Percentiles rank a stretch among this genome's conserved stretches.
Conservation (phyloP, 2,113 vertebrate species). For the Mormyrus iriodes region DNA sequence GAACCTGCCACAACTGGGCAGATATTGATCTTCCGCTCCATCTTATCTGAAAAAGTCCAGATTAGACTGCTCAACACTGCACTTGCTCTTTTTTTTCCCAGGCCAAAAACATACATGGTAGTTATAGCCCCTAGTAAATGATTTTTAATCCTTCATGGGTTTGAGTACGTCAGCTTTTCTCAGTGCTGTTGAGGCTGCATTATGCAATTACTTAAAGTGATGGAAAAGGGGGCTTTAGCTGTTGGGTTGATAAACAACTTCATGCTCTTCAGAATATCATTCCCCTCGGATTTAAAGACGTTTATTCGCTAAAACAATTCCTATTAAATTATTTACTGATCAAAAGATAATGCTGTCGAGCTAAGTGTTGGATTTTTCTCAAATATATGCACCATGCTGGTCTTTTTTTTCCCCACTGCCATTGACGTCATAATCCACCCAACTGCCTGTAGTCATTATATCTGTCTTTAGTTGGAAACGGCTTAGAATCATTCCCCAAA, state of each 20-base stretch:
- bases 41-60: constrained; percentile 67
- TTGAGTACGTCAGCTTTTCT: constrained; percentile 14
- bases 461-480: constrained; percentile 49
- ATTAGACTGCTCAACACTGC: constrained; percentile 64
- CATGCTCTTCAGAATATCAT: background rate
- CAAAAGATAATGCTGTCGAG: background rate
- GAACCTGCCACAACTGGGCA: constrained; percentile 54
- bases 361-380: background rate
- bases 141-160: constrained; percentile 54
- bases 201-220: background rate
- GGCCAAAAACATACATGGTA: background rate
- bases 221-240: too few species aligned
- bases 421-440: constrained; percentile 46
- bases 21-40: constrained; percentile 61
- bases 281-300: background rate
- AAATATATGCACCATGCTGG: background rate
- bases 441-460: constrained; percentile 46
- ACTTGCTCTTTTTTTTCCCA: constrained; percentile 24
- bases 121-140: background rate
- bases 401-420: background rate
- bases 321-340: background rate
- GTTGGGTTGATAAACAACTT: background rate
- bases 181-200: background rate
- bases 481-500: constrained; percentile 47
- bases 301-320: background rate